Percentiles rank a stretch among this genome's conserved stretches.
phyloP scores from a whole-genome alignment of 1,140 invertebrate genomes.

The Phymastichus coffea region DNA sequence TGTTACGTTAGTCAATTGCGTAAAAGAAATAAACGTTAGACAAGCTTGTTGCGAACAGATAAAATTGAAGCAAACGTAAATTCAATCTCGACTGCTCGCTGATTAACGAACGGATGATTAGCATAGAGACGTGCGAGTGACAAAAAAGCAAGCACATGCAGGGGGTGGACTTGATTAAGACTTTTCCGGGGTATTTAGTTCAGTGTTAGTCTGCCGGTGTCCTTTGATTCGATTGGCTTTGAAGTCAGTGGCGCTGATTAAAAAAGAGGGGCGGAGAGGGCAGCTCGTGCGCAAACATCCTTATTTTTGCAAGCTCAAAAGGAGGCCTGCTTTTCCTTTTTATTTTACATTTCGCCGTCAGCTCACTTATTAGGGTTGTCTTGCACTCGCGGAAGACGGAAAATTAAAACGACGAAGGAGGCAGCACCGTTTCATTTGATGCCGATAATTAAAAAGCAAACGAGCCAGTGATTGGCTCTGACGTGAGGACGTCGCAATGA shows the following conservation, averaged over 20 bases:
- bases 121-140: background rate
- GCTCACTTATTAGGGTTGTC: background rate
- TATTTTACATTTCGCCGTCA: background rate
- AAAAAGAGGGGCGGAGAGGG: conserved; percentile 38
- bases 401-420: no score
- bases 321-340: background rate
- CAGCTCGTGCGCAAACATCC: background rate
- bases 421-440: background rate
- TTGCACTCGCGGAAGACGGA: background rate
- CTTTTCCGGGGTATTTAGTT: conserved; percentile 32
- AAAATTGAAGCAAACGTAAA: background rate
- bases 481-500: background rate
- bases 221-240: conserved; percentile 46
- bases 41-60: background rate
- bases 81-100: background rate
- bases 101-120: conserved; percentile 7
- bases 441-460: conserved; percentile 4
- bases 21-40: background rate
- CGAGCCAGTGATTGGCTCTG: background rate
- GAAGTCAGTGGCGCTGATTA: conserved; percentile 50
- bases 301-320: background rate
- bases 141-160: background rate
- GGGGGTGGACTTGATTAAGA: conserved; percentile 42
- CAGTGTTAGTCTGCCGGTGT: conserved; percentile 28
- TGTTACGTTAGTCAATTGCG: conserved; percentile 14